phyloP scores from a whole-genome alignment of 2,888 invertebrate species.

The Pemphredon lugubris region DNA sequence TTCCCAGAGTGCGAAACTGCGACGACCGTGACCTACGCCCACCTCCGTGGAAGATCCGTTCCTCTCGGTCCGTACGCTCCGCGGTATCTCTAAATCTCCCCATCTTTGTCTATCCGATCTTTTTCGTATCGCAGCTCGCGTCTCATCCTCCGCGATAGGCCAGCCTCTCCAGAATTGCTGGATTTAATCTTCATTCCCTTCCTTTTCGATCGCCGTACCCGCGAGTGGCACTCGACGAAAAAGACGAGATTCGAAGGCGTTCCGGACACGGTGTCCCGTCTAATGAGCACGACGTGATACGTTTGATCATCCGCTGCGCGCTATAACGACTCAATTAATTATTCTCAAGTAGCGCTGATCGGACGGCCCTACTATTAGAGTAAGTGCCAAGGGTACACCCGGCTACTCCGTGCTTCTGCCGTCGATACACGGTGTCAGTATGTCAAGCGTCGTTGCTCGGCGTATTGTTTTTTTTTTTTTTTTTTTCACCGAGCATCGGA shows the following conservation, averaged over 20 bases:
- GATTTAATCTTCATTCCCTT: not conserved
- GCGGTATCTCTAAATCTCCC: not conserved
- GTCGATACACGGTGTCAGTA: not conserved
- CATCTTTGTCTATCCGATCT: not conserved
- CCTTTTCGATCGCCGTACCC: no score
- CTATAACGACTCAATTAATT: slow-evolving; percentile 64
- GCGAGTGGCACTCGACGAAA: not conserved
- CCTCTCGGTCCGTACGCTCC: not conserved
- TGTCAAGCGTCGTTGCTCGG: no score
- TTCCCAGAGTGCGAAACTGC: slow-evolving; percentile 56
- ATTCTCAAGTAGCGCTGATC: slow-evolving; percentile 64
- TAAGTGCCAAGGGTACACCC: slow-evolving; percentile 29
- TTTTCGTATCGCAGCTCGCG: no score
- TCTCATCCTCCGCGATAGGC: no score
- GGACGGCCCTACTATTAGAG: slow-evolving; percentile 37
- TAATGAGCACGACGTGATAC: slow-evolving; percentile 56
- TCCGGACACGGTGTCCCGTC: slow-evolving; percentile 32
- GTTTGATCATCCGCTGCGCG: slow-evolving; percentile 54
- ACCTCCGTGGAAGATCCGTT: slow-evolving; percentile 23
- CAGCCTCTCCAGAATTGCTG: no score
- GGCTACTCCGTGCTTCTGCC: slow-evolving; percentile 7
- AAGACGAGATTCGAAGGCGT: not conserved
- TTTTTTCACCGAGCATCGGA: no score
- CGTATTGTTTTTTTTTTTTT: no score
- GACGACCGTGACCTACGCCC: slow-evolving; percentile 71